phyloP scores from a whole-genome alignment of 2,113 vertebrate genomes.

The Platysternon megacephalum region DNA sequence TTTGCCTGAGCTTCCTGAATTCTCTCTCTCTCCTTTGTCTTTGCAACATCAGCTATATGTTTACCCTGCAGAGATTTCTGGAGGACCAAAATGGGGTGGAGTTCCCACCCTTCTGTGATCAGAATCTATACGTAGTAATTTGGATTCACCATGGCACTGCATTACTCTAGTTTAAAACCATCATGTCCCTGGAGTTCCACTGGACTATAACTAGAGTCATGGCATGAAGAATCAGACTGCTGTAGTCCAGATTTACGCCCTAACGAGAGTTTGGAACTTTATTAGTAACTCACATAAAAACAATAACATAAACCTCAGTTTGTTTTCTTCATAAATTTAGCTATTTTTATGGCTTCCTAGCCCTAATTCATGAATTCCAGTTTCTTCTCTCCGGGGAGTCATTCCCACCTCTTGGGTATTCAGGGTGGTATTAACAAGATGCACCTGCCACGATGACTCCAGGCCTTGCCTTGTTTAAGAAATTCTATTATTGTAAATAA shows the following conservation, averaged over 20 bases:
- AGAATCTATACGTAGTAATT: neutral
- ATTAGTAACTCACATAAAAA: neutral
- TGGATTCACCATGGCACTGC: neutral
- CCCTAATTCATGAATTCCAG: rapidly evolving
- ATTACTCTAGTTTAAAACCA: rapidly evolving
- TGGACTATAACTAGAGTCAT: neutral
- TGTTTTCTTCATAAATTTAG: neutral
- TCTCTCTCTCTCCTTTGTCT: conserved; percentile 23
- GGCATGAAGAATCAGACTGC: neutral
- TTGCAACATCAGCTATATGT: conserved; percentile 52
- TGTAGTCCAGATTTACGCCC: neutral
- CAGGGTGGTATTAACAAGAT: neutral
- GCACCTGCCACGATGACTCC: neutral
- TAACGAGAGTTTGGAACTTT: neutral
- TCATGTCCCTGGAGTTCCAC: neutral
- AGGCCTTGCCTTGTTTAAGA: neutral
- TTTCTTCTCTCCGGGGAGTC: neutral
- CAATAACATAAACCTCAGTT: neutral
- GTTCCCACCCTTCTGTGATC: neutral
- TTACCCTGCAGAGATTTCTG: conserved; percentile 43
- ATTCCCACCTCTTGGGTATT: neutral
- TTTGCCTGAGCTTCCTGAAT: conserved; percentile 49
- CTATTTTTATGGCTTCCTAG: neutral
- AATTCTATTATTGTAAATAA: neutral
- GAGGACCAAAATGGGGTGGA: conserved; percentile 27